phyloP scores from a whole-genome alignment of 2,888 invertebrate species.

The Tiliacea aurago region DNA sequence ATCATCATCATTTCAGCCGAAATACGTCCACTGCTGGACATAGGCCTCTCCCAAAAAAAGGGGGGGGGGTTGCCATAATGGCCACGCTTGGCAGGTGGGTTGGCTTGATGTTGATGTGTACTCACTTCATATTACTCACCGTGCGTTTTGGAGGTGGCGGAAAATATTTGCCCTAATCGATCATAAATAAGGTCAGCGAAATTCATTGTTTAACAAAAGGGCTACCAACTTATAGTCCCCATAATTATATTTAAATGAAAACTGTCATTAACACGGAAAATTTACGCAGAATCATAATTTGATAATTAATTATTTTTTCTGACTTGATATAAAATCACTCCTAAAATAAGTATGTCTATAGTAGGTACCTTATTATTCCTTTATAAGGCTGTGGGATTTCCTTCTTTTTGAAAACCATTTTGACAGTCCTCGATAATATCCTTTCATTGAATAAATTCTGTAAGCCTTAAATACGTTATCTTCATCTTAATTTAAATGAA shows the following conservation, averaged over 20 bases:
- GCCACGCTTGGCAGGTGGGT: no score
- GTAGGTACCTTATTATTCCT: neutral
- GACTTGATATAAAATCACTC: neutral
- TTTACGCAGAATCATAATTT: neutral
- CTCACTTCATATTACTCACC: neutral
- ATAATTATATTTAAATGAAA: neutral
- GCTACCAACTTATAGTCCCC: neutral
- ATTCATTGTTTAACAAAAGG: neutral
- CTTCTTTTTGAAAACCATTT: constrained; percentile 11
- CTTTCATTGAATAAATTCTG: constrained; percentile 11
- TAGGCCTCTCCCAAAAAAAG: no score
- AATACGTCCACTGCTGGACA: no score
- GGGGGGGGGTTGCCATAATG: no score
- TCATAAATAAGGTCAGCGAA: neutral
- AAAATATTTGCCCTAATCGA: neutral
- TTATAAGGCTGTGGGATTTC: neutral
- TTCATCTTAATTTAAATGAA: constrained; percentile 32
- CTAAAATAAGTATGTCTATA: neutral
- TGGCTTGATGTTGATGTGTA: neutral
- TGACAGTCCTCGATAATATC: constrained; percentile 18
- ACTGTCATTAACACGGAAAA: neutral
- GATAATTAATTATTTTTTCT: neutral
- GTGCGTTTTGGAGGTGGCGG: neutral
- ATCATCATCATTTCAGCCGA: no score
- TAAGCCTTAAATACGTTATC: neutral